Evolutionary conservation across 53 echinoderm and acorn worm genomes (phyloP).

Genomic region (Luidia sarsii): DNA sequence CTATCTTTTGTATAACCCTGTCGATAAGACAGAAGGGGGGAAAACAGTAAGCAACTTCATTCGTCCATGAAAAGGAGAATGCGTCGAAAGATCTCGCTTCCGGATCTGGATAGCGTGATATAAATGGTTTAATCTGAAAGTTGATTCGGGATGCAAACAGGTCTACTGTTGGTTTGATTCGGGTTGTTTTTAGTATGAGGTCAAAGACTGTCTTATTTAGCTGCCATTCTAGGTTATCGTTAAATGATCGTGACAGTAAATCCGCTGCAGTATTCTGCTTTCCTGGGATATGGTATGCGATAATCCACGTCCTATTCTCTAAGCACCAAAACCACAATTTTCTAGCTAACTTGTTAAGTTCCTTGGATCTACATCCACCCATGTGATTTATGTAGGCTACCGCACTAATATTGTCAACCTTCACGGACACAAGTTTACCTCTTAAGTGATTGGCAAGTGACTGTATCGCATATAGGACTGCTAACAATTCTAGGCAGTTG

Average conservation of each 20-base stretch:
- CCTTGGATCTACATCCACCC: background rate
- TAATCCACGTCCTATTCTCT: background rate
- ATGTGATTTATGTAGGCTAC: slow-evolving; percentile 35
- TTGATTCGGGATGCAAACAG: slow-evolving; percentile 21
- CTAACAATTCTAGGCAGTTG: slow-evolving; percentile 9
- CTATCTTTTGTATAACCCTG: slow-evolving; percentile 28
- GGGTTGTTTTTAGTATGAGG: background rate
- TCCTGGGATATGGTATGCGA: slow-evolving; percentile 26
- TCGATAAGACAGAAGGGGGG: slow-evolving; percentile 23
- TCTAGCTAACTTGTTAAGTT: background rate
- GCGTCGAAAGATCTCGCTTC: slow-evolving; percentile 8
- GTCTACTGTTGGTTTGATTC: slow-evolving; percentile 1
- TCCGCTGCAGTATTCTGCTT: background rate
- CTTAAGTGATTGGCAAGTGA: background rate
- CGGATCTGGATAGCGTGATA: slow-evolving; percentile 20
- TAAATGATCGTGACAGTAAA: background rate
- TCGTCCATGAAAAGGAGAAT: background rate
- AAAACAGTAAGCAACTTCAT: slow-evolving; percentile 16
- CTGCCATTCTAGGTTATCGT: slow-evolving; percentile 6
- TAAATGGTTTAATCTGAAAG: slow-evolving; percentile 14
- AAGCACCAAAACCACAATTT: slow-evolving; percentile 6
- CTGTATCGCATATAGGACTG: slow-evolving; percentile 15
- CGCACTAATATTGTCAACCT: slow-evolving; percentile 1
- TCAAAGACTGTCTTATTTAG: background rate
- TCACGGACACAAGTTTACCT: background rate